Conservation (phyloP, 2,797 vertebrate genomes). For the Geotrypetes seraphini region DNA sequence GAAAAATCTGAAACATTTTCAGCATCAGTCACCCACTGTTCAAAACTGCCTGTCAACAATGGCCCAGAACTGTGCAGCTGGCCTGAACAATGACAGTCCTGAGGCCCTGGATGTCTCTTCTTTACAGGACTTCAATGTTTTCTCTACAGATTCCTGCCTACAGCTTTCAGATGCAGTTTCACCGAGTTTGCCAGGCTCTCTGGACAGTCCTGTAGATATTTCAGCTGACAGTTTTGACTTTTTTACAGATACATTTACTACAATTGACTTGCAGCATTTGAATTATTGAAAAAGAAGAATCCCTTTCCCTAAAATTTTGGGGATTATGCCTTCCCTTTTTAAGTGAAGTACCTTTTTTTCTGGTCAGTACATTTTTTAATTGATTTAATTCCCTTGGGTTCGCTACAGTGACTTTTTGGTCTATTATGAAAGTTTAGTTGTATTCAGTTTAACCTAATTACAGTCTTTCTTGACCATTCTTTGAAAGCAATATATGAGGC, state of each 20-base stretch:
- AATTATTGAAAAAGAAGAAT: conserved; percentile 82
- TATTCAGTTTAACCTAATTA: conserved; percentile 46
- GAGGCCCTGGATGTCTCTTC: conserved; percentile 77
- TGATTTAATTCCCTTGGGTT: conserved; percentile 47
- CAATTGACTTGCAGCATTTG: conserved; percentile 87
- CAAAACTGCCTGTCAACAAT: conserved; percentile 82
- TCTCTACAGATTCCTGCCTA: conserved; percentile 83
- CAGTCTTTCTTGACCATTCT: conserved; percentile 50
- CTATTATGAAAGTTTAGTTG: conserved; percentile 41
- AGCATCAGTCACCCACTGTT: conserved; percentile 81
- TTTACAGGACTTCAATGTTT: conserved; percentile 84
- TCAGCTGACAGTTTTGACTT: conserved; percentile 85
- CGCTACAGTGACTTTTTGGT: conserved; percentile 47
- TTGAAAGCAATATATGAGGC: conserved; percentile 64
- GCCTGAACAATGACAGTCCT: conserved; percentile 82
- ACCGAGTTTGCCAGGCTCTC: conserved; percentile 77
- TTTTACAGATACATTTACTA: conserved; percentile 90
- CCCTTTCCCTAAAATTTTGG: conserved; percentile 10
- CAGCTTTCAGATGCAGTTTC: conserved; percentile 90
- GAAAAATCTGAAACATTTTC: conserved; percentile 99
- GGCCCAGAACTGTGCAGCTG: conserved; percentile 87
- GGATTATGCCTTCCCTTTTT: conserved; percentile 7
- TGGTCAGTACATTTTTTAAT: conserved; percentile 53
- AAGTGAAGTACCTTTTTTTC: conserved; percentile 25
- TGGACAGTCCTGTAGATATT: conserved; percentile 80